Evolutionary conservation across 2,888 invertebrate species (phyloP), one percentile per base, ranked within the genome.

Genomic region (Erannis defoliaria): DNA sequence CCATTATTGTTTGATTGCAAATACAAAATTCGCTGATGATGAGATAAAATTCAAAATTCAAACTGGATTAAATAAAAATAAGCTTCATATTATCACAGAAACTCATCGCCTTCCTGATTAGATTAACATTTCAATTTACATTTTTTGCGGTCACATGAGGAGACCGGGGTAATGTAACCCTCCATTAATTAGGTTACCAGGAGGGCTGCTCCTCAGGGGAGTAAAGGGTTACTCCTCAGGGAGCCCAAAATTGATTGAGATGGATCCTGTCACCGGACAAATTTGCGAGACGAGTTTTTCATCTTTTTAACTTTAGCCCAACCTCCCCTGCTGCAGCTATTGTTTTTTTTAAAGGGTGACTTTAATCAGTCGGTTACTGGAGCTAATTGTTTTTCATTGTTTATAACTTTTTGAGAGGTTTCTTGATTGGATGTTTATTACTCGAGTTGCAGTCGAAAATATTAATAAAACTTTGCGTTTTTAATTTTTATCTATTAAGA

Each of bases 221-320:
- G 77, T 70, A 82, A 90, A 90, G 91, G 92, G 92, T 90, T 90
- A 80, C 76, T 85, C 90, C 88, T 88, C 78, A 71, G 90, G 87
- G 92, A 90, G 72, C 73, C 74, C 73, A 71, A 82, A 82, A 91
- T 91, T 92, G 92, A 92, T 93, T 89, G 91, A 90, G 92, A 93
- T 89, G 87, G 88, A 92, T 91, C 84, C 88, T 88, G 90, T 91
- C 91, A 87, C 77, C 90, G 85, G 76, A 82, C 86, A 85, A 88
- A 88, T 86, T 85, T 77, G 40, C 76, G 77, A 78, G 84, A 82
- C 77, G 82, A 81, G 83, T 88, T 81, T 86, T 86, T 84, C 75
- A 81, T 79, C 78, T 81, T 81, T 81, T 82, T 50, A 55, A 31
- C 23, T 42, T 77, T 75, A 72, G 73, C 73, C 68, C 64, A 53